Base-by-base conservation (phyloP, 2,888 invertebrate genomes). In the Nomada ferruginata region DNA sequence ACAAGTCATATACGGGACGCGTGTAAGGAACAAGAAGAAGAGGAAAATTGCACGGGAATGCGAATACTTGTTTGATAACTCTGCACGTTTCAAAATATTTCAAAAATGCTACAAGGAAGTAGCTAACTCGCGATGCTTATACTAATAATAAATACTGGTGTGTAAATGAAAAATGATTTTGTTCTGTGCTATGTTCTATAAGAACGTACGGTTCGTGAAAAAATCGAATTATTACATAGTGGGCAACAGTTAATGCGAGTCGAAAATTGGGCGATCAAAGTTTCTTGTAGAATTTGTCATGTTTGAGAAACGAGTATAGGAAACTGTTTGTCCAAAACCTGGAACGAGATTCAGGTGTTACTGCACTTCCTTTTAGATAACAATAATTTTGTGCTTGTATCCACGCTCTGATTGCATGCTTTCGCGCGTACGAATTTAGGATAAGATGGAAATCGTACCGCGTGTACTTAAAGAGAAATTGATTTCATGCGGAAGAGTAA, bases 371-470 rank as follows among this genome's bases (percentile, higher is more conserved):
- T 36, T 36, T 36, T 42, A 18, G n/a, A 60, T 29, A n/a, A 60
- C 36, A 42, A 9, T 36, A 18, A 18, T 20, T 60, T 60, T 26
- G 57, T 20, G 20, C 26, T 11, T 26, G 23, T 26, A 23, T 26
- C 26, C 23, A 13, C 13, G 23, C 53, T 53, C 53, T 53, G 20
- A 53, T 53, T n/a, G n/a, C 53, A 53, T 53, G 53, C 53, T 53
- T 59, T 29, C 57, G 29, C 13, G 57, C 57, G 57, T 59, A 59
- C 26, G 57, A 59, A 59, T 59, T 59, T 20, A 59, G 26, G 57
- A 59, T 29, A 59, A 13, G 57, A 29, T 59, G 57, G 57, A 59
- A 59, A 59, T 59, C 18, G 26, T 29, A 11, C 26, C 13, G 15
- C 5, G 26, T 18, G 5, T 7, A 18, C 26, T 26, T 59, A 26